Base-by-base conservation (phyloP, 30 jellyfish, hydroid and myxozoan species). In the Turritopsis rubra region DNA sequence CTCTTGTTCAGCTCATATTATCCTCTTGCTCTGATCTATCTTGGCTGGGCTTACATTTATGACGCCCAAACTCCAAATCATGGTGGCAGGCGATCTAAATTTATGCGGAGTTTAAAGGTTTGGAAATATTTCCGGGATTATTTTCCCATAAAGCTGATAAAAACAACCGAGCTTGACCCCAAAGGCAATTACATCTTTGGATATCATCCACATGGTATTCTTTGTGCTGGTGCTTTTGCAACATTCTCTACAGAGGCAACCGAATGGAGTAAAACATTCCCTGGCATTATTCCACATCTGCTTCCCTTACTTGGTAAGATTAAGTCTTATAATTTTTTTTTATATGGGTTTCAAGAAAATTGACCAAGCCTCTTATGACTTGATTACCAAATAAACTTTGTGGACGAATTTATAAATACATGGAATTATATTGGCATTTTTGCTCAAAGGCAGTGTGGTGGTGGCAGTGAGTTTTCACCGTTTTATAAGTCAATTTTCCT, bases 161-260 rank as follows among this genome's bases (percentile, higher is more conserved):
- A 90, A 82, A 90, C 97, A 0, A 89, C 53, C 1, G 97, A 90
- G 20, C 85, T 90, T 17, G 93, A 90, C 72, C 93, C 97, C 21
- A 66, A 75, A 24, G 79, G 85, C 81, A 90, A 90, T 72, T 90
- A 90, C 81, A 90, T 90, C 29, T 81, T 90, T 71, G 97, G 95
- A 52, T 90, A 86, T 65, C 97, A 90, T 72, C 97, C 97, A 8
- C 97, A 90, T 72, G 97, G 97, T 19, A 79, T 90, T 66, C 65
- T 90, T 29, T 85, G 97, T 75, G 95, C 92, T 52, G 95, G 95
- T 20, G 95, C 97, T 26, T 90, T 90, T 86, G 81, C 89, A 66
- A 66, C 89, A 27, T 90, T 90, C 68, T 92, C 93, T 27, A 90
- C 97, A 0, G 95, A 90, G 68, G 97, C 90, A 28, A 85, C 97